Evolutionary conservation across 2,888 invertebrate genomes (phyloP), one percentile per base, ranked within the genome.

Genomic region (Cordylochernes scorpioides): DNA sequence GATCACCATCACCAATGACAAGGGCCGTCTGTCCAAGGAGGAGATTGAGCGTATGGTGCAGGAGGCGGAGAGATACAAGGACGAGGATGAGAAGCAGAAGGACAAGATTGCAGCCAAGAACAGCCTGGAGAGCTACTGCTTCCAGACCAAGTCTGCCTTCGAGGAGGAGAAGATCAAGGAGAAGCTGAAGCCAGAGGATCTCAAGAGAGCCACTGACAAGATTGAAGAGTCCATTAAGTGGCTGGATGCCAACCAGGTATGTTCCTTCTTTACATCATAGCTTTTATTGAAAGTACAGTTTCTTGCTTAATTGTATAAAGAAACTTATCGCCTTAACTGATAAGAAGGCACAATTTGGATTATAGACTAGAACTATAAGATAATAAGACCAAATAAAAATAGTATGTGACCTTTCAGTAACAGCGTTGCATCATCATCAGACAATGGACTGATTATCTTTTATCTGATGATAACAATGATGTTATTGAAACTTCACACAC

Each of bases 211-310:
- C 0, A 38, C 39, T 12, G 48, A 45, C n/a, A 43, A 42, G 13
- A 48, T 49, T 34, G 57, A 61, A 13, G 63, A 65, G 7, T 66
- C 70, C 32, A 59, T 77, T 32, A 55, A 61, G 7, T 84, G 82
- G 82, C 53, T 84, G 22, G 82, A 84, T 42, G 52, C 57, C 14
- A 75, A 80, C 48, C 62, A 65, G 3, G 55, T 73, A 25, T 78
- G 33, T 32, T n/a, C 5, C 30, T 30, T 28, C 25, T 9, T 19
- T 9, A 19, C n/a, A 8, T 9, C n/a, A 19, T 19, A 19, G 19
- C n/a, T n/a, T n/a, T n/a, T n/a, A n/a, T n/a, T n/a, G n/a, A n/a
- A n/a, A n/a, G n/a, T n/a, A n/a, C n/a, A n/a, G n/a, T n/a, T n/a
- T n/a, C n/a, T n/a, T n/a, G n/a, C n/a, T n/a, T n/a, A n/a, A n/a